These are phyloP conservation scores for Ictalurus furcatus DNA, from an alignment of 2,113 vertebrate species.

Conservation along the genomic window DNA sequence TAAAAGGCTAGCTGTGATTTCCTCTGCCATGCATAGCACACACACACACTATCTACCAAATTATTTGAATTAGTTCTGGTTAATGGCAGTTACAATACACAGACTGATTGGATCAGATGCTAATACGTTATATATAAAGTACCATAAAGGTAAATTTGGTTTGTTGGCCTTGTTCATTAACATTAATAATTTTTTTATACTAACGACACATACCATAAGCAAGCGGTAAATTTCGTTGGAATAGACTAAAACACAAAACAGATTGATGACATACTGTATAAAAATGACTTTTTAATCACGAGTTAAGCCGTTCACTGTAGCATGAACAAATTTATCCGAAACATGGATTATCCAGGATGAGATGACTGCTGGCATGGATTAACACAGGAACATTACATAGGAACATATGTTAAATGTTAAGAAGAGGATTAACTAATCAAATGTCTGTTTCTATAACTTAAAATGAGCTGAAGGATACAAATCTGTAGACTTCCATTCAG, in stretches of 20 bases:
- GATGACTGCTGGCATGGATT: conserved; percentile 43
- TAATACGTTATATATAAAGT: conserved; percentile 40
- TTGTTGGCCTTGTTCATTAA: conserved; percentile 14
- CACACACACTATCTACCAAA: background rate
- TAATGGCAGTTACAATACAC: conserved; percentile 23
- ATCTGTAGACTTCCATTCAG: conserved; percentile 21
- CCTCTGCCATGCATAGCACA: background rate
- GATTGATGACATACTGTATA: background rate
- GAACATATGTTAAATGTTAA: conserved; percentile 51
- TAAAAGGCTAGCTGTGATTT: background rate
- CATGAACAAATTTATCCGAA: conserved; percentile 45
- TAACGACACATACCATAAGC: background rate
- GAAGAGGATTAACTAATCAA: conserved; percentile 54
- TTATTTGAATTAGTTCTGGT: conserved; percentile 30
- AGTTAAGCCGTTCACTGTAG: conserved; percentile 42
- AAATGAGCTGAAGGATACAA: conserved; percentile 37
- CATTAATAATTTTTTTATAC: background rate
- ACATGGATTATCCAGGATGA: conserved; percentile 56
- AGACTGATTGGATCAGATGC: conserved; percentile 25
- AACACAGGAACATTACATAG: conserved; percentile 37
- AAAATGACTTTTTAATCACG: background rate
- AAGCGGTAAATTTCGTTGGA: background rate
- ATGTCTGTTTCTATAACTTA: conserved; percentile 46
- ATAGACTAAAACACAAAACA: background rate
- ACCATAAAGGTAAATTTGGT: background rate